These are phyloP conservation scores for Synodontis membranacea DNA, from an alignment of 2,113 vertebrate species.

Conservation along the genomic window DNA sequence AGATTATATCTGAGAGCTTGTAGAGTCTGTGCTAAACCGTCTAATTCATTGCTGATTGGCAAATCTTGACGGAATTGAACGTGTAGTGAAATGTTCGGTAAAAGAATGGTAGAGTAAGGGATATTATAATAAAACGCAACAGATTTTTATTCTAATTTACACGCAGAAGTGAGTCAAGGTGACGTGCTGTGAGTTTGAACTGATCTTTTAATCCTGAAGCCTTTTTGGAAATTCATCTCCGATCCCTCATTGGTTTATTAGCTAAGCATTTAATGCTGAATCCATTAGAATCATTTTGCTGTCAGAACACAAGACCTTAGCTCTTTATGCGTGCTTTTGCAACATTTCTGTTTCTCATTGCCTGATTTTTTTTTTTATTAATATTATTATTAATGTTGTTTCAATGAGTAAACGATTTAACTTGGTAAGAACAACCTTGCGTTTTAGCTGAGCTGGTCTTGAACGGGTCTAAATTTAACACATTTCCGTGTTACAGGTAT, in stretches of 20 bases:
- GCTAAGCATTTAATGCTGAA: background rate
- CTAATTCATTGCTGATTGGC: background rate
- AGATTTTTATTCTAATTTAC: background rate
- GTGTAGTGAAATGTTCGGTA: background rate
- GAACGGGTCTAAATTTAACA: background rate
- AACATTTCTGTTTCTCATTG: background rate
- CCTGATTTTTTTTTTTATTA: background rate
- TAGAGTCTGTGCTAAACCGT: background rate
- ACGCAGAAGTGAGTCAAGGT: background rate
- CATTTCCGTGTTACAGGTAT: conserved; percentile 68
- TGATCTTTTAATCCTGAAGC: background rate
- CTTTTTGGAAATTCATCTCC: background rate
- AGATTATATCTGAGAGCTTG: background rate
- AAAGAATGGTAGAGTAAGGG: background rate
- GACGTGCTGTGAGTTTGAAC: background rate
- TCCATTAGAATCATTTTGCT: background rate
- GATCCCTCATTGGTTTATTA: background rate
- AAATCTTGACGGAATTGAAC: background rate
- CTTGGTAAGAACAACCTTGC: background rate
- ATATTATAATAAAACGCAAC: background rate
- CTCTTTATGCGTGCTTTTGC: background rate
- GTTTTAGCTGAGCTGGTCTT: background rate
- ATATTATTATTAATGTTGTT: background rate
- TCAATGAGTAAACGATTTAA: background rate
- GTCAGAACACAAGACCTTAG: background rate